A percentile compares a stretch with the other conserved stretches of the same genome.
Evolutionary conservation across 2,113 vertebrate genomes (phyloP).

Genomic region (Lamprotornis superbus): DNA sequence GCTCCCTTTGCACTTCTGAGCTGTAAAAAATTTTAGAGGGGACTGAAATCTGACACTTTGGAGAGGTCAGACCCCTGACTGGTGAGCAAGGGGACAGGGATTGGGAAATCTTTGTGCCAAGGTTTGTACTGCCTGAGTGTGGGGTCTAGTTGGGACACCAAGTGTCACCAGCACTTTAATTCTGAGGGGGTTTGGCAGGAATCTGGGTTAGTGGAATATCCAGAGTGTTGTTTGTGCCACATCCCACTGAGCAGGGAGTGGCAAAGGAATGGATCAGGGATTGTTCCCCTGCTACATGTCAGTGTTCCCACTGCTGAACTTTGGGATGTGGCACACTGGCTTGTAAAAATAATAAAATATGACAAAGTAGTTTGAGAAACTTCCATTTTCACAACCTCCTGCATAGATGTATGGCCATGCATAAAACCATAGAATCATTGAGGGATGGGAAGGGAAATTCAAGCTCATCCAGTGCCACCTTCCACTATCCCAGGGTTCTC

Average conservation of each 20-base stretch:
- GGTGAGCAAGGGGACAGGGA: background rate
- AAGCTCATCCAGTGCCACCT: background rate
- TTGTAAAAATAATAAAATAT: background rate
- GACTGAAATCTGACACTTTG: background rate
- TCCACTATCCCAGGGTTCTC: rapidly evolving
- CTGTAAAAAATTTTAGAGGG: background rate
- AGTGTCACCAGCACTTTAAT: background rate
- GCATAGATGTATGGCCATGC: rapidly evolving
- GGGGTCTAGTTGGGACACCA: rapidly evolving
- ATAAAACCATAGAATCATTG: background rate
- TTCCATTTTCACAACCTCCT: background rate
- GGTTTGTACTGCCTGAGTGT: rapidly evolving
- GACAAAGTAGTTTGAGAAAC: background rate
- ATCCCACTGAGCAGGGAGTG: background rate
- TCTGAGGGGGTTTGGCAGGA: background rate
- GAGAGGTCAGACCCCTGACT: background rate
- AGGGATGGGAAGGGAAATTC: too few species aligned
- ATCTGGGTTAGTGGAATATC: background rate
- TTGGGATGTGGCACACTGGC: background rate
- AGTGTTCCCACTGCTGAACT: rapidly evolving
- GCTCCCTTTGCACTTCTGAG: background rate
- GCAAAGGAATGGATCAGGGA: background rate
- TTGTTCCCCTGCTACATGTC: rapidly evolving
- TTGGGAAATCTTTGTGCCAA: background rate
- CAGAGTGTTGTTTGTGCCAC: background rate